A percentile compares a stretch with the other conserved stretches of the same genome.
Conservation (phyloP, 2,113 vertebrate genomes). For the Phrynosoma blainvillii region DNA sequence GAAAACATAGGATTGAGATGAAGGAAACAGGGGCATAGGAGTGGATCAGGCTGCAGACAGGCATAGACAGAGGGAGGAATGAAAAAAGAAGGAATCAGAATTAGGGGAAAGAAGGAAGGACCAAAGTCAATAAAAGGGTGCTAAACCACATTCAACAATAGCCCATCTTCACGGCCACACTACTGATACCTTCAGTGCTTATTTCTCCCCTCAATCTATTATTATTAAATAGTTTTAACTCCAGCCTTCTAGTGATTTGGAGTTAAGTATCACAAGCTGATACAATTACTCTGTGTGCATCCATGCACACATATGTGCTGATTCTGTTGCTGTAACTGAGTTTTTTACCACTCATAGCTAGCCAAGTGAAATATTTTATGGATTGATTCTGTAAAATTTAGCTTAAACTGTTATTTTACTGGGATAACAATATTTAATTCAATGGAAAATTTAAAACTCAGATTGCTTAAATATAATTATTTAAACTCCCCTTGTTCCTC, state of each 20-base stretch:
- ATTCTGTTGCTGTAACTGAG: not conserved
- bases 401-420: not conserved
- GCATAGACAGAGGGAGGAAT: not conserved
- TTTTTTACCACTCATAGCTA: not conserved
- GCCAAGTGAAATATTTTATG: conserved; percentile 4
- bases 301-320: not conserved
- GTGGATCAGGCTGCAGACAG: not conserved
- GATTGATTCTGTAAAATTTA: not conserved
- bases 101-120: not conserved
- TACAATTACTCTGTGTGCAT: not conserved
- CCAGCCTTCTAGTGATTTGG: not conserved
- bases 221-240: not conserved
- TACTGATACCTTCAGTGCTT: not conserved
- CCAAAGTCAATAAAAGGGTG: not conserved
- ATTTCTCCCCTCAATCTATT: not conserved
- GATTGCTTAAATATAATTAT: conserved; percentile 7
- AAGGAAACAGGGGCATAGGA: not conserved
- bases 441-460: not conserved
- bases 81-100: not conserved
- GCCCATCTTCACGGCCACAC: not conserved
- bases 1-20: too few relatives aligned
- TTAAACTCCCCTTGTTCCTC: not conserved
- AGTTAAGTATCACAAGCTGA: too few relatives aligned
- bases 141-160: not conserved
- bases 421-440: not conserved